phyloP scores from a whole-genome alignment of 1,140 invertebrate genomes.

The Halyomorpha halys region DNA sequence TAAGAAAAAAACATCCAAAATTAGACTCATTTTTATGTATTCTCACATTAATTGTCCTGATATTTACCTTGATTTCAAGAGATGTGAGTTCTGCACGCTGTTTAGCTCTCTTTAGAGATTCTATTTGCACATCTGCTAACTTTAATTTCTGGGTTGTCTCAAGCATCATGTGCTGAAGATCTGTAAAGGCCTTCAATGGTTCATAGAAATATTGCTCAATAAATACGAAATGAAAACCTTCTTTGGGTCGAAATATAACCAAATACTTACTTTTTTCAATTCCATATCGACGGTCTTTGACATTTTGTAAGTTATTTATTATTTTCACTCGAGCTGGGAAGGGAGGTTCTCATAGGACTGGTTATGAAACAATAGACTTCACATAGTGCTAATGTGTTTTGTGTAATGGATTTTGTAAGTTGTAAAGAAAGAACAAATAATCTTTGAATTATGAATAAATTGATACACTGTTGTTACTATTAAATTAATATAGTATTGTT shows the following conservation, averaged over 20 bases:
- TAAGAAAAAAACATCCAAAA: too few relatives aligned
- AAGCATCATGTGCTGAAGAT: conserved; percentile 72
- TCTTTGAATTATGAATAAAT: too few relatives aligned
- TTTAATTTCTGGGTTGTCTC: conserved; percentile 70
- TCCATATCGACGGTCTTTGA: conserved; percentile 25
- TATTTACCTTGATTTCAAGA: conserved; percentile 43
- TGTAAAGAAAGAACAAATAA: too few relatives aligned
- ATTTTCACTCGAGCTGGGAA: not conserved
- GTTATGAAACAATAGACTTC: too few relatives aligned
- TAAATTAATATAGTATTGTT: too few relatives aligned
- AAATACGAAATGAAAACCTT: not conserved
- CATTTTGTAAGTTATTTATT: conserved; percentile 3
- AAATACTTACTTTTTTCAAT: conserved; percentile 22
- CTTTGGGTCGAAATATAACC: not conserved
- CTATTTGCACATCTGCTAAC: conserved; percentile 67
- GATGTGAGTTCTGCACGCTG: conserved; percentile 61
- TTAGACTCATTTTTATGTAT: too few relatives aligned
- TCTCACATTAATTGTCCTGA: not conserved
- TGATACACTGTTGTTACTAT: too few relatives aligned
- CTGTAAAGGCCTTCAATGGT: conserved; percentile 56
- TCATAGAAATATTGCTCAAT: not conserved
- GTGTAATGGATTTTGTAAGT: too few relatives aligned
- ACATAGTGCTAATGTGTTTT: too few relatives aligned
- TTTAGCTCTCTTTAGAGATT: conserved; percentile 53
- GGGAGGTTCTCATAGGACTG: too few relatives aligned